Base-by-base conservation (phyloP, 2,113 vertebrate genomes). In the Plecturocebus donacophilus region DNA sequence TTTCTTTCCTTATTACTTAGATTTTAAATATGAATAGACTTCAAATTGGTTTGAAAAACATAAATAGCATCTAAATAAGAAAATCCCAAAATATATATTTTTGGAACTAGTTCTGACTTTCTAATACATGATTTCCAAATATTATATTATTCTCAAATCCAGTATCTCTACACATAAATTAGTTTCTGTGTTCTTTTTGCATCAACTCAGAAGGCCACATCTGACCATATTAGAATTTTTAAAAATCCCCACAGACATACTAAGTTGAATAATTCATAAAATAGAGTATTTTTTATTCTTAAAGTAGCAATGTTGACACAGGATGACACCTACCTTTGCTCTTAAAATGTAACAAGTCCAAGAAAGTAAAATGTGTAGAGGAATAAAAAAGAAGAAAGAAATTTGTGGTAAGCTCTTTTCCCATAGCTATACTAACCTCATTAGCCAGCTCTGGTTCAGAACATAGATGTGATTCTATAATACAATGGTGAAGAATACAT, bases 231-330 rank as follows among this genome's bases (percentile, higher is more conserved):
- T 88, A 92, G 95, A 98, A 95, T 96, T 38, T 87, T 96, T 3
- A 96, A 90, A 91, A 87, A n/a, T 88, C 68, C 61, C 70, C 35
- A 12, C 56, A 95, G 45, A 83, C 66, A 93, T 76, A 58, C 45
- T 95, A 89, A 4, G 52, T 75, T 96, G 70, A 98, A 97, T 98
- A 98, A 98, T 97, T 98, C 73, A 96, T 94, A 92, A 95, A 68
- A 97, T 8, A 87, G 61, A 80, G 17, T 85, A 93, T 91, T 97
- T 96, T 97, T 97, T 87, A 89, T 86, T 97, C 81, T 90, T 94
- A 94, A 98, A 98, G 21, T 64, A 97, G 42, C 71, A 95, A 32
- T 91, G 54, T 47, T 94, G 66, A 66, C 56, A 68, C 11, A 94
- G 96, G 49, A 27, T 77, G 77, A 56, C 35, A 30, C 35, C 23